Evolutionary conservation across 2,888 invertebrate genomes (phyloP), one percentile per base, ranked within the genome.

Genomic region (Teleiodes luculella): DNA sequence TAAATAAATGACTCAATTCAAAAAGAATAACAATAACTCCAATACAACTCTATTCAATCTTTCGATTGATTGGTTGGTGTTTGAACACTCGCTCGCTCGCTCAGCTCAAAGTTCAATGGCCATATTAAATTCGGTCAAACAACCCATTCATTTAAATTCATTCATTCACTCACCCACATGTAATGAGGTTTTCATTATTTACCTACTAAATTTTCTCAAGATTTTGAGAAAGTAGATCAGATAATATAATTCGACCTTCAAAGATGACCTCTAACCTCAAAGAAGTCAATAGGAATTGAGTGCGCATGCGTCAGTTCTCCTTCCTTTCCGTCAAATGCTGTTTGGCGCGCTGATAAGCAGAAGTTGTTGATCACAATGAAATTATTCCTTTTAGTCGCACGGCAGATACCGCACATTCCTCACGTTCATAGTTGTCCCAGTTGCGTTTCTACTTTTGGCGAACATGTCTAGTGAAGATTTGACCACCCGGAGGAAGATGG

Each of bases 271-370:
- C 68, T 76, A 71, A 61, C 65, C 67, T 55, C 64, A 57, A 53
- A 46, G 46, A 43, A 57, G 78, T 80, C 80, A 76, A 79, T 82
- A 83, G 59, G 63, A 65, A 70, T 62, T 66, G 57, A 73, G 69
- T 73, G 77, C 86, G 87, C 87, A 83, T 85, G 87, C 84, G 83
- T 80, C 72, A 65, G 65, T 64, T 67, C 64, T 45, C 37, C 33
- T 45, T 41, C 37, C 13, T 50, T 35, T 66, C 68, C 70, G 78
- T 80, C 82, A 83, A 80, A 78, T 69, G 72, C 74, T 80, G 80
- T 86, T 86, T 87, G 83, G 86, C 86, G 86, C 83, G 84, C 83
- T 85, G 83, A 71, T 86, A 83, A 72, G 77, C 74, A 66, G 63
- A 64, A 63, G 60, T 64, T 70, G 68, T 74, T 74, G 74, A 76